Conservation (phyloP, 2,888 invertebrate species). For the Epinotia ramella region DNA sequence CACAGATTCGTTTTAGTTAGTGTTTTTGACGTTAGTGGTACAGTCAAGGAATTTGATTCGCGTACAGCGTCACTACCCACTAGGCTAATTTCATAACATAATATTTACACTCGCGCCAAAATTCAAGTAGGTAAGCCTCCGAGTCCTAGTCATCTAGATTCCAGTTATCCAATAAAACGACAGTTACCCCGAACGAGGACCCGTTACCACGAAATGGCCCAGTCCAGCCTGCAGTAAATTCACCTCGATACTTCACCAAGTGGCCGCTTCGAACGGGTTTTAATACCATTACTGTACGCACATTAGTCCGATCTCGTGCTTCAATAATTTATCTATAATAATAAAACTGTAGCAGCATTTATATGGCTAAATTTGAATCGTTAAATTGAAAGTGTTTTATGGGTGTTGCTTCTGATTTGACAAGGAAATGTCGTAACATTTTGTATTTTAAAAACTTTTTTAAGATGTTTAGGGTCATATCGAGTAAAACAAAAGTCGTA, state of each 20-base stretch:
- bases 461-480: no score
- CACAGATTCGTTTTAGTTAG: no score
- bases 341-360: conserved; percentile 25
- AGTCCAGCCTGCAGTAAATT: conserved; percentile 26
- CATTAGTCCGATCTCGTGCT: conserved; percentile 26
- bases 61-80: no score
- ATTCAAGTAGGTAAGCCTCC: neutral
- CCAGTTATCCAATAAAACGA: conserved; percentile 15
- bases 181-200: conserved; percentile 34
- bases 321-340: conserved; percentile 31
- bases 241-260: conserved; percentile 9
- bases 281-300: conserved; percentile 42
- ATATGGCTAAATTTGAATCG: conserved; percentile 16
- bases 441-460: no score
- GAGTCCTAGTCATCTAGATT: conserved; percentile 17
- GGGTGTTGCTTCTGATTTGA: no score
- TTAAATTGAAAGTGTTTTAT: conserved; percentile 4
- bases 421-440: no score
- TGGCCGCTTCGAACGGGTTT: conserved; percentile 38
- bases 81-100: no score
- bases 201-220: conserved; percentile 40
- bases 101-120: no score
- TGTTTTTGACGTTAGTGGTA: no score
- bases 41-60: no score
- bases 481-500: no score